phyloP scores from a whole-genome alignment of 2,797 vertebrate genomes.

The Pyrocephalus nanus region DNA sequence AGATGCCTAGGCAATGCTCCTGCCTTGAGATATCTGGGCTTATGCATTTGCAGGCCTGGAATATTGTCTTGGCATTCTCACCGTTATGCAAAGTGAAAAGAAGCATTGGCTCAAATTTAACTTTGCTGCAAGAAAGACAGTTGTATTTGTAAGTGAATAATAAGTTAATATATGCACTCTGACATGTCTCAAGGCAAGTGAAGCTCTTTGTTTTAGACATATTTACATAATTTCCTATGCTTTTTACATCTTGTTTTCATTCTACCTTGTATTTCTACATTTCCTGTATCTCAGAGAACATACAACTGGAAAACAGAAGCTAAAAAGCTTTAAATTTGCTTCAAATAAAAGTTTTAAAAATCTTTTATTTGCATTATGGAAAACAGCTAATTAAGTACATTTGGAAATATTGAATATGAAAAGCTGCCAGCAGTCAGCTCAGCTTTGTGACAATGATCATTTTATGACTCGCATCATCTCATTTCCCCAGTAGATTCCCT shows the following conservation, averaged over 20 bases:
- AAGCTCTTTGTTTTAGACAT: background rate
- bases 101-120: background rate
- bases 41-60: background rate
- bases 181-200: background rate
- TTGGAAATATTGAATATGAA: constrained; percentile 16
- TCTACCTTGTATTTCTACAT: background rate
- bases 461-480: background rate
- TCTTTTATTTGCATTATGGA: background rate
- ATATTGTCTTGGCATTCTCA: background rate
- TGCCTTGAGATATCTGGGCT: background rate
- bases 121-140: background rate
- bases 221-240: constrained; percentile 2
- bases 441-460: background rate
- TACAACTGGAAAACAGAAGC: background rate
- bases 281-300: background rate
- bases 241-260: constrained; percentile 1
- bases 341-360: background rate
- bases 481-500: background rate
- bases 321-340: background rate
- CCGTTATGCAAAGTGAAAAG: background rate
- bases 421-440: background rate
- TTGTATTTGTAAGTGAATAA: constrained; percentile 42
- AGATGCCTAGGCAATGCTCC: background rate
- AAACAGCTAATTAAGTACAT: background rate
- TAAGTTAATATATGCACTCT: background rate